These are phyloP conservation scores for Erithacus rubecula DNA, from an alignment of 2,797 vertebrate genomes.

Conservation along the genomic window DNA sequence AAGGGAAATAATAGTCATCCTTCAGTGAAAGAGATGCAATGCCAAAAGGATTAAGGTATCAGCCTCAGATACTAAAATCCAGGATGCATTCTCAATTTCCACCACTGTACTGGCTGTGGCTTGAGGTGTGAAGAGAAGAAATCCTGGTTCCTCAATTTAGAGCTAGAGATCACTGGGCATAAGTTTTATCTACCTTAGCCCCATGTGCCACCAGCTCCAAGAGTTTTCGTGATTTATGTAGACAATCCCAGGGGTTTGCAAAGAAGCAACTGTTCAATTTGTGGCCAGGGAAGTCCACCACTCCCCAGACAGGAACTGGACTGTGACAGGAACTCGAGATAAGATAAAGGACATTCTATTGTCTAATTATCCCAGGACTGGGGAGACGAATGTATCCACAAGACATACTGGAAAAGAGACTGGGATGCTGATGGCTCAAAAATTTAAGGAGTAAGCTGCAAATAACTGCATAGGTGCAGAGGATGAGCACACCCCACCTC, in stretches of 20 bases:
- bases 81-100: background rate
- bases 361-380: too few relatives aligned
- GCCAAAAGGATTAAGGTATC: background rate
- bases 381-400: background rate
- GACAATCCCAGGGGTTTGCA: fast-evolving
- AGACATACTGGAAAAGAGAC: background rate
- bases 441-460: background rate
- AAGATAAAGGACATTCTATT: background rate
- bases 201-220: background rate
- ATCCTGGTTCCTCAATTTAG: background rate
- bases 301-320: background rate
- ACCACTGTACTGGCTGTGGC: background rate
- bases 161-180: background rate
- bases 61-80: background rate
- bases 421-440: background rate
- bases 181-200: background rate
- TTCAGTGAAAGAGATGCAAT: background rate
- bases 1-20: background rate
- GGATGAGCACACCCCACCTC: background rate
- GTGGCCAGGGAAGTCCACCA: background rate
- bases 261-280: background rate
- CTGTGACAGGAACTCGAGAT: background rate
- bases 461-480: background rate
- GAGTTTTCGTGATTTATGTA: background rate
- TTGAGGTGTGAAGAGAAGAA: background rate